A percentile compares a stretch with the other conserved stretches of the same genome.
Evolutionary conservation across 2,113 vertebrate genomes (phyloP).

Genomic region (Bubo blakistoni): DNA sequence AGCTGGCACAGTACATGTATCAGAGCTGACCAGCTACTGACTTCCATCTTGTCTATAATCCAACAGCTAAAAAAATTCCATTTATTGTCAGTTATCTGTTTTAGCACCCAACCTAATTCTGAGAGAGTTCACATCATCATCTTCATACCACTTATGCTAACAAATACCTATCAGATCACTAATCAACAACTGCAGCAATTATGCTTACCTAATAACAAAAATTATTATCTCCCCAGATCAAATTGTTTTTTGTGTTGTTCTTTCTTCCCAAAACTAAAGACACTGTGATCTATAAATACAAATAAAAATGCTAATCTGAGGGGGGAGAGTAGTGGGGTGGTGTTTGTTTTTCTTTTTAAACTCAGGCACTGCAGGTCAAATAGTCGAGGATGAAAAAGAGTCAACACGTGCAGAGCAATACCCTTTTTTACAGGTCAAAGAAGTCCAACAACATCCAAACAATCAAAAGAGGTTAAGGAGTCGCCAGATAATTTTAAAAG

Average conservation of each 20-base stretch:
- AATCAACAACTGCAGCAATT: background rate
- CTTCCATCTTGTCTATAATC: background rate
- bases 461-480: background rate
- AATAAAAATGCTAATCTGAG: background rate
- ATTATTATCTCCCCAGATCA: background rate
- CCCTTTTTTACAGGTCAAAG: background rate
- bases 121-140: background rate
- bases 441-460: background rate
- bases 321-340: fast-evolving
- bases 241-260: fast-evolving
- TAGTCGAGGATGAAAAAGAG: background rate
- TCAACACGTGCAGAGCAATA: background rate
- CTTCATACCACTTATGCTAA: background rate
- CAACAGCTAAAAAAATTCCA: background rate
- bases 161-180: background rate
- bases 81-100: background rate
- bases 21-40: background rate
- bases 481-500: background rate
- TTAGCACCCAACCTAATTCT: background rate
- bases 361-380: background rate
- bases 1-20: background rate
- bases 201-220: background rate
- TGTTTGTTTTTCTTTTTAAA: background rate
- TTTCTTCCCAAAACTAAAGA: background rate
- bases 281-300: background rate